Conservation (phyloP, 2,797 vertebrate species). For the Galago senegalensis region DNA sequence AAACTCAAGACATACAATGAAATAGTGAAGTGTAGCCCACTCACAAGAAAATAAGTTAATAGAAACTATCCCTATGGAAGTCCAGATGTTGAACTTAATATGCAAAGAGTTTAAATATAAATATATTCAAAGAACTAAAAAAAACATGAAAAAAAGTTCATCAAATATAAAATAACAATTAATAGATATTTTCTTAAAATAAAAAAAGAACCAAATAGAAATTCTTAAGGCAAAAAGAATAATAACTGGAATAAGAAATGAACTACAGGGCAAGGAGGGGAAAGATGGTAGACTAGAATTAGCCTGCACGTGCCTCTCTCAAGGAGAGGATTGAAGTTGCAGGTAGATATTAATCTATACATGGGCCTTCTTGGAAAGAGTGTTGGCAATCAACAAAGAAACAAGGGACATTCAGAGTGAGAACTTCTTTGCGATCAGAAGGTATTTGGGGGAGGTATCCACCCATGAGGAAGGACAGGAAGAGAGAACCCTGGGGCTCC, state of each 20-base stretch:
- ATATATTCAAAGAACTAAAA: not conserved
- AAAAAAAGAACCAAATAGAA: not conserved
- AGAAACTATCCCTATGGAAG: not conserved
- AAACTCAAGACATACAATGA: not conserved
- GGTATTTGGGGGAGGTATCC: not conserved
- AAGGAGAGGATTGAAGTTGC: not conserved
- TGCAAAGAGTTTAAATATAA: slow-evolving; percentile 7
- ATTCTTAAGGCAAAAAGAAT: not conserved
- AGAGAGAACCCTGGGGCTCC: not conserved
- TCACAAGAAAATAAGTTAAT: not conserved
- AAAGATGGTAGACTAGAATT: not conserved
- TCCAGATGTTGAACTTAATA: not conserved
- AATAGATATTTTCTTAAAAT: not conserved
- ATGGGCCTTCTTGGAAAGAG: not conserved
- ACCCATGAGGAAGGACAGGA: not conserved
- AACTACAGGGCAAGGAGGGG: not conserved
- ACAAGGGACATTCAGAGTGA: not conserved
- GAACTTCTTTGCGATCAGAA: not conserved
- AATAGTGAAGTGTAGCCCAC: not conserved
- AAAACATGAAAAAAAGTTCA: not conserved
- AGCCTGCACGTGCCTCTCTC: not conserved
- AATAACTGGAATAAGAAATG: not conserved
- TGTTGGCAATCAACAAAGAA: not conserved
- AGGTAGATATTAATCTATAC: not conserved
- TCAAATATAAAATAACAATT: not conserved